phyloP scores from a whole-genome alignment of 2,888 invertebrate genomes.

The Chrysomela aeneicollis region DNA sequence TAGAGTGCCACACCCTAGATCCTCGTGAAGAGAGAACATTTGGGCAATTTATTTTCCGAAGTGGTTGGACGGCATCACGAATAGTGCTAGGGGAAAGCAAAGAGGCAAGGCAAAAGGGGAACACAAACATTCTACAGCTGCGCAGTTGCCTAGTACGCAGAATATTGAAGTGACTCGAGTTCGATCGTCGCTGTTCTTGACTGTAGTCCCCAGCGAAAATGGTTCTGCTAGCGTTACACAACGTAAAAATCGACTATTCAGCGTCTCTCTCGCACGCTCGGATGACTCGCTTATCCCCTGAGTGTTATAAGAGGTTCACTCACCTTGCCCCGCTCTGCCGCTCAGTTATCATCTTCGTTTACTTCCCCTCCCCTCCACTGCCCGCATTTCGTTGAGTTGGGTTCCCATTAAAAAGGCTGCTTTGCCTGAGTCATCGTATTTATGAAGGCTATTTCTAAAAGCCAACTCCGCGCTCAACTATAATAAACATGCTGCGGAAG shows the following conservation, averaged over 20 bases:
- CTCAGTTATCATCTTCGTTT: constrained; percentile 28
- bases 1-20: constrained; percentile 27
- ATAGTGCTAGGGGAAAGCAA: constrained; percentile 17
- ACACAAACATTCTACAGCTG: constrained; percentile 14
- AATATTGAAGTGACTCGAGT: constrained; percentile 22
- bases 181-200: constrained; percentile 23
- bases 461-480: constrained; percentile 31
- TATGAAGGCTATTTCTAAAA: constrained; percentile 39
- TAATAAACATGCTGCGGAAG: constrained; percentile 39
- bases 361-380: constrained; percentile 19
- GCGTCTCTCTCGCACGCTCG: constrained; percentile 12
- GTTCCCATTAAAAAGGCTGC: constrained; percentile 38
- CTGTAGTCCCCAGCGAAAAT: constrained; percentile 20
- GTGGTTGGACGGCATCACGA: constrained; percentile 28
- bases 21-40: constrained; percentile 19
- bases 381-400: constrained; percentile 20
- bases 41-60: constrained; percentile 29
- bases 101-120: constrained; percentile 23
- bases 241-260: constrained; percentile 14
- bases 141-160: constrained; percentile 25
- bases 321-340: constrained; percentile 25
- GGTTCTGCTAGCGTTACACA: constrained; percentile 7
- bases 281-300: constrained; percentile 31
- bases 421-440: constrained; percentile 38
- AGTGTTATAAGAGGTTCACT: constrained; percentile 31